phyloP scores from a whole-genome alignment of 2,113 vertebrate species.

The Pogona vitticeps region DNA sequence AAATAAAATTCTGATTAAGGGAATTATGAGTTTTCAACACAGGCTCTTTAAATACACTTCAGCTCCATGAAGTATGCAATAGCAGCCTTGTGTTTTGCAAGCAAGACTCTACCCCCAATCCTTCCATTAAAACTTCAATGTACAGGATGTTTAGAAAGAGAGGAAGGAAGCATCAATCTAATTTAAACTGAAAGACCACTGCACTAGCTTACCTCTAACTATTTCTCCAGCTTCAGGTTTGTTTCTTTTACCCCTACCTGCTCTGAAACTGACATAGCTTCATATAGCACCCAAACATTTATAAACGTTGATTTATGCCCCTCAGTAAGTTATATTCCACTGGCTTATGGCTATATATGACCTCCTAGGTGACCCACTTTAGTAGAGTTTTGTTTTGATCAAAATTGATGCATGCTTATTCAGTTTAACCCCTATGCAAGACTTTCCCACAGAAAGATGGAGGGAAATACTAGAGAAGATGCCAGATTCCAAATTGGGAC shows the following conservation, averaged over 20 bases:
- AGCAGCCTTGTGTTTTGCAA: fast-evolving
- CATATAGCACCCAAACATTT: constrained; percentile 1
- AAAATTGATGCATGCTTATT: neutral
- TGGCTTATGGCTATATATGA: neutral
- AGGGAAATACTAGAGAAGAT: neutral
- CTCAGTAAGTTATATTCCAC: neutral
- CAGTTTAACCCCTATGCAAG: neutral
- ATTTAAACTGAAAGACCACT: neutral
- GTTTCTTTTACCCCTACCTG: neutral
- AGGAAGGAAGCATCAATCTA: neutral
- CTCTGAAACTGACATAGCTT: neutral
- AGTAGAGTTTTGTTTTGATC: neutral
- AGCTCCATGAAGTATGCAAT: neutral
- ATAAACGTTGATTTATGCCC: neutral
- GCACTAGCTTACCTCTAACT: constrained; percentile 13
- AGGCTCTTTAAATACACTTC: neutral
- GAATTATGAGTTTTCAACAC: neutral
- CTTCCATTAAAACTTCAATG: neutral
- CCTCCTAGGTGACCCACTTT: neutral
- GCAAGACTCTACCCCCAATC: fast-evolving
- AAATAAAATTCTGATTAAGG: neutral
- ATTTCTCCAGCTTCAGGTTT: neutral
- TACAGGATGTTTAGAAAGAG: neutral
- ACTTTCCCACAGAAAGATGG: neutral
- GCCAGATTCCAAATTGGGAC: neutral